Evolutionary conservation across 2,113 vertebrate genomes (phyloP), one percentile per base, ranked within the genome.

Genomic region (Brachionichthys hirsutus): DNA sequence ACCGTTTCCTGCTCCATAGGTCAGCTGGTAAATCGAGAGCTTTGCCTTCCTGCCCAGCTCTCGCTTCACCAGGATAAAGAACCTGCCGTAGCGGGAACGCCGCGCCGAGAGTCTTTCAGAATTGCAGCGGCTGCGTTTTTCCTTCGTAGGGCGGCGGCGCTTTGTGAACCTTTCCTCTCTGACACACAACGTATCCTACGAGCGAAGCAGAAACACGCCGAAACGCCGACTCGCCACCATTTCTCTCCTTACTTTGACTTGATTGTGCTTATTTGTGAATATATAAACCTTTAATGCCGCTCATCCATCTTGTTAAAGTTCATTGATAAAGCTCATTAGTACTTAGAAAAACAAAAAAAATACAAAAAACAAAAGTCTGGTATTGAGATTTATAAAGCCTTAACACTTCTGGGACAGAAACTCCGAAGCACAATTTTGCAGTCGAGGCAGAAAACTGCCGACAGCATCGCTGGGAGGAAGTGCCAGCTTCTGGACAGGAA

Each of bases 371-470:
- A n/a, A 73, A 79, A 57, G 75, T 82, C 75, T 88, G 85, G 83
- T 85, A 88, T 85, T 88, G 85, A 87, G 62, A 84, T 80, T 82
- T 77, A 62, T 85, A 89, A 90, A 89, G 87, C 89, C 90, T 91
- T 91, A 92, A 89, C 78, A 90, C 82, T 78, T 83, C 78, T 84
- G 80, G 85, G 83, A 85, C 82, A 87, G 81, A 52, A 80, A 85
- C 80, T 88, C 85, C 88, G 85, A 91, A 92, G 90, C 90, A 92
- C 90, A 92, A 91, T 83, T 83, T 85, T 81, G 82, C 82, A 87
- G 81, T 77, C 18, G 67, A 79, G 81, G 81, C 77, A 83, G 73
- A 85, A 77, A 61, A 44, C 75, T 81, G 81, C 81, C 70, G 69
- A 75, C 75, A 73, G 67, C 69, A 56, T 76, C 35, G 77, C 76